Evolutionary conservation across 2,797 vertebrate genomes (phyloP).

Genomic region (Hipposideros larvatus): DNA sequence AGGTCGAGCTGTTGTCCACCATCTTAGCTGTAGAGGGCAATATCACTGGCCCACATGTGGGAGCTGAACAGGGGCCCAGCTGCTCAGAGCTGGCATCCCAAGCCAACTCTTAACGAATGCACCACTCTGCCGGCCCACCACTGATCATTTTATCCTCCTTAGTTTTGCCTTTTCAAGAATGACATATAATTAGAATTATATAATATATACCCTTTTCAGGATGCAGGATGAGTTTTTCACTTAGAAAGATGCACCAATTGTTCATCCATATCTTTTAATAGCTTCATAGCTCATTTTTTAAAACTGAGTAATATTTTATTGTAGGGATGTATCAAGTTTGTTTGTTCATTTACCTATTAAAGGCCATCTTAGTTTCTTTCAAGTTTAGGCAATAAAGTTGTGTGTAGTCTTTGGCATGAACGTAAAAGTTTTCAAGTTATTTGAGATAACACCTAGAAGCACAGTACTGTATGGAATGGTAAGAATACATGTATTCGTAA

Average conservation of each 20-base stretch:
- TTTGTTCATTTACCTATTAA: not conserved
- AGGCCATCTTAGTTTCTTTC: not conserved
- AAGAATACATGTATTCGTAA: not conserved
- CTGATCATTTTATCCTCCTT: not conserved
- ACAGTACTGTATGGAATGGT: not conserved
- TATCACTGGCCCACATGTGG: too few species aligned
- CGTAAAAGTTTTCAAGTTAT: not conserved
- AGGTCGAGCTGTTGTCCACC: too few species aligned
- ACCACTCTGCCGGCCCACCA: too few species aligned
- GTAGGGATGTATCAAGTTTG: not conserved
- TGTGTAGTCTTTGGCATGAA: not conserved
- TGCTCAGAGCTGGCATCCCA: too few species aligned
- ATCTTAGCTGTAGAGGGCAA: too few species aligned
- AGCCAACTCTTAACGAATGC: too few species aligned
- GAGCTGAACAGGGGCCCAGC: too few species aligned
- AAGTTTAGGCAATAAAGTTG: not conserved
- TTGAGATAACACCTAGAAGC: not conserved
- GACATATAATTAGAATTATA: not conserved
- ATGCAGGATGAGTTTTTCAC: not conserved
- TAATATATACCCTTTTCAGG: not conserved
- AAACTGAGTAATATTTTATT: not conserved
- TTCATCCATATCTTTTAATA: not conserved
- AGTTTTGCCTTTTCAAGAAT: not conserved
- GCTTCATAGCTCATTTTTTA: not conserved
- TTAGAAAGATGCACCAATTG: not conserved